Evolutionary conservation across 2,113 vertebrate genomes (phyloP).

Genomic region (Malurus melanocephalus): DNA sequence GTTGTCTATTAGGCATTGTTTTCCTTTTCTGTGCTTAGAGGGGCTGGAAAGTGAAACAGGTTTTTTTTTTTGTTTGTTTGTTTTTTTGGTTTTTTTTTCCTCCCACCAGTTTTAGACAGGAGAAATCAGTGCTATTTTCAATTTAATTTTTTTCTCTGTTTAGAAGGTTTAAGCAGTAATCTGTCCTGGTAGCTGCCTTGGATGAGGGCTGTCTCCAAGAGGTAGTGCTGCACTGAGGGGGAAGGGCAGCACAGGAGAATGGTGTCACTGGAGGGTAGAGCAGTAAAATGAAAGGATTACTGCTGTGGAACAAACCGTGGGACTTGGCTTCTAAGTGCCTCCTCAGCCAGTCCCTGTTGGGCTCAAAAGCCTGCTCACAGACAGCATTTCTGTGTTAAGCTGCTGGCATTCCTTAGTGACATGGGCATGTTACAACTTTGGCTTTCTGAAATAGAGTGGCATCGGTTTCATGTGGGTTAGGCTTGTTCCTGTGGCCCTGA

Average conservation of each 20-base stretch:
- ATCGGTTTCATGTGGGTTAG: background rate
- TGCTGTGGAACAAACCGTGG: background rate
- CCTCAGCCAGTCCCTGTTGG: background rate
- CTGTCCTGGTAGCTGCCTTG: background rate
- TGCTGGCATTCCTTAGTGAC: background rate
- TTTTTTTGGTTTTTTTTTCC: background rate
- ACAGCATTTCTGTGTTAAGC: background rate
- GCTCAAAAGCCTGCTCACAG: background rate
- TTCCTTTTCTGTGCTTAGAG: background rate
- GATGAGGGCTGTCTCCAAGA: background rate
- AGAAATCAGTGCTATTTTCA: background rate
- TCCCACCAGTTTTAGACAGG: background rate
- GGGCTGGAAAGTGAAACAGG: background rate
- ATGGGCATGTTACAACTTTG: background rate
- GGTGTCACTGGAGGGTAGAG: background rate
- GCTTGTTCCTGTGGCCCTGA: background rate
- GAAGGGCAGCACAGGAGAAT: background rate
- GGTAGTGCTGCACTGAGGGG: background rate
- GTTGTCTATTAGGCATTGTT: background rate
- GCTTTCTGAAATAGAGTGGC: background rate
- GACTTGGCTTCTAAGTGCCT: background rate
- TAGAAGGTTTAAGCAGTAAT: background rate
- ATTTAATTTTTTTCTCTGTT: background rate
- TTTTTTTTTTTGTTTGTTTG: too few relatives aligned
- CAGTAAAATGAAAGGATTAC: background rate